Base-by-base conservation (phyloP, 2,113 vertebrate genomes). In the Pterocles burchelli region DNA sequence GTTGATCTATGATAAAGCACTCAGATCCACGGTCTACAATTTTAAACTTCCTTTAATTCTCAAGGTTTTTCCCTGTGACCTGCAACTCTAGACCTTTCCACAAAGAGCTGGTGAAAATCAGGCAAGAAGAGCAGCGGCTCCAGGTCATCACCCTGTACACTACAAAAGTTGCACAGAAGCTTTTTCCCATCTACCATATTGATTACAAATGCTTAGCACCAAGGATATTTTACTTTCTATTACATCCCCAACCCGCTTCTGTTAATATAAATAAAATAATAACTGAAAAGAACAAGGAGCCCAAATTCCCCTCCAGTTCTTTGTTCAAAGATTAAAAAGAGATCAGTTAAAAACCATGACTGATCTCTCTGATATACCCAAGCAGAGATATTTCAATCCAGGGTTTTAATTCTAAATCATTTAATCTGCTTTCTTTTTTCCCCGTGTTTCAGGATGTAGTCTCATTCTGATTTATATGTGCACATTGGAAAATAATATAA, bases 311-410 rank as follows among this genome's bases (percentile, higher is more conserved):
- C 7, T 81, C 13, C 13, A 48, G 3, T 34, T 86, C 49, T 86
- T 92, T 85, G 25, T 77, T 91, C 55, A 81, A 84, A 85, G 34
- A 71, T 77, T 87, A 80, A 84, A 76, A 88, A 49, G 36, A 93
- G 17, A 74, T 88, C 38, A 33, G 7, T 76, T 70, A 52, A 88
- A 90, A 86, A 17, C 33, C 17, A 5, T 55, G 59, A 49, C 46
- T 70, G n/a, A 73, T 67, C 19, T 73, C 26, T 70, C 46, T 67
- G 51, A 79, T 86, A 59, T 31, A 63, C 31, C 15, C 65, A 61
- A 88, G 20, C 31, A 84, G 45, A 84, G 61, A 33, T 24, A 74
- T 16, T n/a, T 78, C 28, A 11, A 72, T 75, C 22, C 45, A 81
- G 76, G 10, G 3, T 73, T 91, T 86, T 86, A 55, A 71, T 28